phyloP scores from a whole-genome alignment of 2,113 vertebrate species.

The Lasiurus cinereus region DNA sequence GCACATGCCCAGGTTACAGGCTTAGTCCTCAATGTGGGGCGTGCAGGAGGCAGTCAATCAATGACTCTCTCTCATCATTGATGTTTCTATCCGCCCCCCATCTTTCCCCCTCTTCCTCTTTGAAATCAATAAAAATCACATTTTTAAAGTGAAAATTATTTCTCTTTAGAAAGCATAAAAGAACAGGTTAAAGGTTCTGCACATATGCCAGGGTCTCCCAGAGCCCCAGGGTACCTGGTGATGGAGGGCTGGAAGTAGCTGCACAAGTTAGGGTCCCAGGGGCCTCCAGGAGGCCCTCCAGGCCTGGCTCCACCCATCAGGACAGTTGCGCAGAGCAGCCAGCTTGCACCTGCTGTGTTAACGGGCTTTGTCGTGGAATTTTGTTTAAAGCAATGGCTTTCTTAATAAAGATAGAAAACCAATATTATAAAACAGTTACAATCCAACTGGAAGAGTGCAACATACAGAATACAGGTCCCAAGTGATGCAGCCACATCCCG shows the following conservation, averaged over 20 bases:
- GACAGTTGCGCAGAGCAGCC: fast-evolving
- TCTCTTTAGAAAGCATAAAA: not conserved
- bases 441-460: not conserved
- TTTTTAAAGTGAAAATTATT: not conserved
- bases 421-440: not conserved
- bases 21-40: too few species aligned
- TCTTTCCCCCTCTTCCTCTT: too few species aligned
- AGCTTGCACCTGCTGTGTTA: too few species aligned
- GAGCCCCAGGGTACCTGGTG: not conserved
- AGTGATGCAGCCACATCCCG: not conserved
- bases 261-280: not conserved
- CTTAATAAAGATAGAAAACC: not conserved
- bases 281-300: too few species aligned
- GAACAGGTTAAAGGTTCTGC: too few species aligned
- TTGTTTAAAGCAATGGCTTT: not conserved
- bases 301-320: too few species aligned
- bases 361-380: not conserved
- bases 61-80: too few species aligned
- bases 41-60: too few species aligned
- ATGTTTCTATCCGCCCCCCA: too few species aligned
- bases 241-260: too few species aligned
- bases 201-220: fast-evolving
- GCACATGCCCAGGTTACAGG: too few species aligned
- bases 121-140: too few species aligned
- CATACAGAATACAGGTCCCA: not conserved